Evolutionary conservation across 2,888 invertebrate genomes (phyloP), one percentile per base, ranked within the genome.

Genomic region (Germaria angustata): DNA sequence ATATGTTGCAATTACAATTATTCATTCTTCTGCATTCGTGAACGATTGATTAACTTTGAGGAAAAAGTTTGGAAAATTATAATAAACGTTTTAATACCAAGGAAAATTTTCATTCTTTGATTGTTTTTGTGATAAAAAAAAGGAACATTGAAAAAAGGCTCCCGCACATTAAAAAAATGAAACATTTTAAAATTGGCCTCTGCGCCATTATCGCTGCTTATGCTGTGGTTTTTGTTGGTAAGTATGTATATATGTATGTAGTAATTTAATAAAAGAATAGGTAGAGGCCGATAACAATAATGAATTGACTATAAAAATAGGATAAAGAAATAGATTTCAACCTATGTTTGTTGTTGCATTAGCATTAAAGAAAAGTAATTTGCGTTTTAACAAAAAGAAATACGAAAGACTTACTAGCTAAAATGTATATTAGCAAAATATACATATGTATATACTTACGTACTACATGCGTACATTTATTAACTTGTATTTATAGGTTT

Each of bases 161-260:
- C 39, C 28, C 7, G 11, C 2, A 15, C 41, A 20, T 15, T 44
- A 36, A 51, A 59, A 22, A 4, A 82, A 92, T 92, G 92, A 91
- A 89, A 86, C 84, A 86, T 84, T 85, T 87, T 41, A 84, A 89
- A 78, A 84, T 90, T 87, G 91, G 91, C 91, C 88, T 92, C 41
- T 88, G 91, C 90, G 91, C 92, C 89, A 86, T 91, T 85, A 84
- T 92, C 85, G 89, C 90, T 88, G 90, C 92, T 89, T 85, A 91
- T 84, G 41, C 63, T 41, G 85, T 91, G 24, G 6, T 24, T 84
- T 90, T 90, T 88, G 92, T 90, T 88, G 92, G 92, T 92, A 87
- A 91, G 91, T 88, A n/a, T n/a, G n/a, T n/a, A n/a, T n/a, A n/a
- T n/a, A n/a, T n/a, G n/a, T n/a, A n/a, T n/a, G n/a, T n/a, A n/a